Evolutionary conservation across 2,888 invertebrate species (phyloP).

Genomic region (Cataglyphis cursor): DNA sequence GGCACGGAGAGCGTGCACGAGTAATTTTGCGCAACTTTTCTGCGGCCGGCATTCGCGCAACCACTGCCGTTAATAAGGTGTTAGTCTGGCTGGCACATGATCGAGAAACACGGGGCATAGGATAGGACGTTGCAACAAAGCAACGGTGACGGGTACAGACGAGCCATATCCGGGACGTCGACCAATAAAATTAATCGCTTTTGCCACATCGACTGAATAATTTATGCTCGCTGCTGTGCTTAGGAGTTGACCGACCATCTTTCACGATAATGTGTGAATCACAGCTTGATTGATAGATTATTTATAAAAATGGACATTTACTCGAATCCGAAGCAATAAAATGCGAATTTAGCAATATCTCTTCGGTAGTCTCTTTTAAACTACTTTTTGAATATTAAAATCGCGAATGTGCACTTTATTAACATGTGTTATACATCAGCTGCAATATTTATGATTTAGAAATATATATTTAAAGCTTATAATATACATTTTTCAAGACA

Average conservation of each 20-base stretch:
- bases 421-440: not conserved
- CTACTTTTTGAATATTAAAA: not conserved
- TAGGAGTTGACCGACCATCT: slow-evolving; percentile 72
- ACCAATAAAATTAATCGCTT: slow-evolving; percentile 84
- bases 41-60: slow-evolving; percentile 70
- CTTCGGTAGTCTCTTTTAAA: slow-evolving; percentile 13
- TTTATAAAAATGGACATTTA: slow-evolving; percentile 30
- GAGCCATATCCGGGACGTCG: slow-evolving; percentile 83
- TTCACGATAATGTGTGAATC: slow-evolving; percentile 54
- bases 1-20: slow-evolving; percentile 56
- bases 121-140: slow-evolving; percentile 80
- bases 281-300: not conserved
- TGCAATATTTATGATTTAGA: not conserved
- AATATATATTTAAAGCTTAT: not conserved
- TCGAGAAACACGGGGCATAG: slow-evolving; percentile 75
- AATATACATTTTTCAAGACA: not conserved
- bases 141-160: slow-evolving; percentile 81
- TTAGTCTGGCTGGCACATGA: slow-evolving; percentile 72
- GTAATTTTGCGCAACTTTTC: slow-evolving; percentile 73
- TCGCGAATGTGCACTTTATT: not conserved
- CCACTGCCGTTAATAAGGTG: slow-evolving; percentile 75
- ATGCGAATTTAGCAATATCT: slow-evolving; percentile 20
- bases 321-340: not conserved
- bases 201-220: slow-evolving; percentile 82
- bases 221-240: slow-evolving; percentile 79